These are phyloP conservation scores for Dipodomys merriami DNA, from an alignment of 2,113 vertebrate genomes.

Conservation along the genomic window DNA sequence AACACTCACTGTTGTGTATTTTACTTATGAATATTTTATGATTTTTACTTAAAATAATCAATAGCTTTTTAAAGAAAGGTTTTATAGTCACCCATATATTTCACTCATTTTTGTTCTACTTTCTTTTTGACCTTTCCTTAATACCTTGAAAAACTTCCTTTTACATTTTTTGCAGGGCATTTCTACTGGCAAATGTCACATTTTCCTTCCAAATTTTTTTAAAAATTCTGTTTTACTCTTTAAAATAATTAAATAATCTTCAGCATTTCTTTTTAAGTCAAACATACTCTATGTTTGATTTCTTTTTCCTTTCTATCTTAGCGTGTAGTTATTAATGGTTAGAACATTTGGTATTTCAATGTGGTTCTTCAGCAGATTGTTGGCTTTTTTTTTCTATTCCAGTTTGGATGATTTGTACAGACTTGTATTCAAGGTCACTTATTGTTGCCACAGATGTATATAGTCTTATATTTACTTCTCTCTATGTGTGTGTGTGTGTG, in stretches of 20 bases:
- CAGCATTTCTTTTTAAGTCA: background rate
- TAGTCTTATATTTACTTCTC: background rate
- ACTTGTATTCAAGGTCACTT: background rate
- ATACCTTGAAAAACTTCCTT: background rate
- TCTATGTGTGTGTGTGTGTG: background rate
- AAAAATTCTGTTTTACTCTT: slow-evolving; percentile 11
- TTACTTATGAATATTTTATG: background rate
- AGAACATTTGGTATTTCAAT: slow-evolving; percentile 22
- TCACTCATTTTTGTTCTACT: background rate
- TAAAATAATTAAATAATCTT: background rate
- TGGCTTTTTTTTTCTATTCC: background rate
- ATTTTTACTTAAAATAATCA: background rate
- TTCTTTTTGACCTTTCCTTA: background rate
- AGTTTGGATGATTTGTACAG: background rate
- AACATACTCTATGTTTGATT: background rate
- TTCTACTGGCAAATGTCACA: background rate
- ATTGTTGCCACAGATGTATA: background rate
- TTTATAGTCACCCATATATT: background rate
- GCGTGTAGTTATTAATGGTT: background rate
- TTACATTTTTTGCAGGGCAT: background rate
- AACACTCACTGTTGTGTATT: background rate
- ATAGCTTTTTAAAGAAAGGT: background rate
- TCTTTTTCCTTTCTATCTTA: background rate
- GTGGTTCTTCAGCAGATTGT: background rate
- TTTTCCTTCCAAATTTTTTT: background rate